Conservation (phyloP, 2,113 vertebrate genomes). For the Perca flavescens region DNA sequence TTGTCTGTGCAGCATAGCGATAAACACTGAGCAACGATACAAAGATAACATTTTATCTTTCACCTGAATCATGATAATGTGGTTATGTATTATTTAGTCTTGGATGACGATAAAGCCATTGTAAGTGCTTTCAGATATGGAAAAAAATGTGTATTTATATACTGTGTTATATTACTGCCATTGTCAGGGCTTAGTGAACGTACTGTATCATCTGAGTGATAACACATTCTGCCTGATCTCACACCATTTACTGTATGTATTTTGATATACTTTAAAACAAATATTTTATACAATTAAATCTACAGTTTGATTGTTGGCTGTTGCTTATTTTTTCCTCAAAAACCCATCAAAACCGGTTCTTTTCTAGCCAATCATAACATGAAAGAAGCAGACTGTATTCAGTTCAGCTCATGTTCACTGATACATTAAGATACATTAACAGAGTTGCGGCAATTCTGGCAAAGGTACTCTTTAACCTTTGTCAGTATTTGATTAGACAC, state of each 20-base stretch:
- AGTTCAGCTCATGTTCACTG: constrained; percentile 10
- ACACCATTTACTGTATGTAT: constrained; percentile 51
- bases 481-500: constrained; percentile 64
- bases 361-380: neutral
- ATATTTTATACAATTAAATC: constrained; percentile 57
- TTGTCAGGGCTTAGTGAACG: constrained; percentile 39
- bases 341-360: neutral
- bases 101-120: constrained; percentile 57
- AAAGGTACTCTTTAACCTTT: constrained; percentile 43
- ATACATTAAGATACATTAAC: neutral
- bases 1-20: constrained; percentile 23
- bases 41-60: constrained; percentile 53
- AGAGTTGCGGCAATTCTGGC: constrained; percentile 9
- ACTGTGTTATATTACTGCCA: constrained; percentile 42
- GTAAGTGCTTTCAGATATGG: constrained; percentile 47
- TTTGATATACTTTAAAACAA: constrained; percentile 12
- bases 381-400: neutral
- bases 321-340: constrained; percentile 3
- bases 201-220: constrained; percentile 56
- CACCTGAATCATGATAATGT: constrained; percentile 17
- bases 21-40: constrained; percentile 59
- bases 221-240: constrained; percentile 31
- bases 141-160: constrained; percentile 61
- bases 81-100: constrained; percentile 11
- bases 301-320: constrained; percentile 5